phyloP scores from a whole-genome alignment of 2,113 vertebrate genomes.

The Cynocephalus volans region DNA sequence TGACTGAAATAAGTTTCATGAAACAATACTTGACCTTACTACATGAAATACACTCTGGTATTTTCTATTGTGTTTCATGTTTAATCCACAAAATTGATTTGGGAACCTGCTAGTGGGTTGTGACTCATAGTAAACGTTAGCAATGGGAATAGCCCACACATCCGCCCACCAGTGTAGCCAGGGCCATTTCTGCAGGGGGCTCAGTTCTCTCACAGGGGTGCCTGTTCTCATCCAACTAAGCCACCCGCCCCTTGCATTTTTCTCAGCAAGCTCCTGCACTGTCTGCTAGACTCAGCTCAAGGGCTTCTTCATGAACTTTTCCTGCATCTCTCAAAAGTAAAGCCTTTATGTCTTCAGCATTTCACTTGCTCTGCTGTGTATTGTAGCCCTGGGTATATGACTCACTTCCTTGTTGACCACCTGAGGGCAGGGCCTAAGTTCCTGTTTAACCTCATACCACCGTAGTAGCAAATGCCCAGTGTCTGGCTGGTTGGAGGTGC shows the following conservation, averaged over 20 bases:
- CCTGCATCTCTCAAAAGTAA: not conserved
- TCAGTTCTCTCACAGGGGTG: not conserved
- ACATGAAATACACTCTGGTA: not conserved
- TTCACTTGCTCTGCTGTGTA: not conserved
- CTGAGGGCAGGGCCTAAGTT: not conserved
- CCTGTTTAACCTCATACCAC: accelerated
- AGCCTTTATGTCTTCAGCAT: not conserved
- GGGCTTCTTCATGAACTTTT: not conserved
- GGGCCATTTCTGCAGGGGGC: not conserved
- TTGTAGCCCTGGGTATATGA: not conserved
- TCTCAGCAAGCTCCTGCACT: not conserved
- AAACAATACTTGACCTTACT: not conserved
- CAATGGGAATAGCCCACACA: not conserved
- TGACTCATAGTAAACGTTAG: not conserved
- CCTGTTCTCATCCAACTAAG: not conserved
- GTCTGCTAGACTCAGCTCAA: not conserved
- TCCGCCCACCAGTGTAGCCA: not conserved
- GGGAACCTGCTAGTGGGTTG: not conserved
- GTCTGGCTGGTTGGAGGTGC: not conserved
- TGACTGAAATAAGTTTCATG: not conserved
- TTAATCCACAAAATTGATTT: not conserved
- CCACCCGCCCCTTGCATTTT: not conserved
- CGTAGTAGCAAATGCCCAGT: not conserved
- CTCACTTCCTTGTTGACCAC: not conserved
- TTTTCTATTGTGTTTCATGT: not conserved